These are phyloP conservation scores for Astropecten irregularis DNA, from an alignment of 53 echinoderm and acorn worm species.

Conservation along the genomic window DNA sequence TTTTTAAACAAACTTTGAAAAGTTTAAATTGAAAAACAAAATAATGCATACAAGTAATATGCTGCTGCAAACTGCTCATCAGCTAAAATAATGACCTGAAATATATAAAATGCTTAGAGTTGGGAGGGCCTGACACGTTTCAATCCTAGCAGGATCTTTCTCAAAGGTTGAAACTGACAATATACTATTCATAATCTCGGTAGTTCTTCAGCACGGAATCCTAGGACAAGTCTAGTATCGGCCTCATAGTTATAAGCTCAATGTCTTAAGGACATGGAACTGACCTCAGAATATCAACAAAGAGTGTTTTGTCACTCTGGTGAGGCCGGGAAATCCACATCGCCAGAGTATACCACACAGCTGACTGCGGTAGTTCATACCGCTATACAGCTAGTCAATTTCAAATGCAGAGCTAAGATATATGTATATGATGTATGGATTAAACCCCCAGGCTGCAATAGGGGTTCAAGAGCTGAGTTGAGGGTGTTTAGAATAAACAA, in stretches of 20 bases:
- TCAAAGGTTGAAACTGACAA: no score
- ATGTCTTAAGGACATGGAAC: constrained; percentile 49
- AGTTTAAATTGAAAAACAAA: no score
- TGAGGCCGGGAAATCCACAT: neutral
- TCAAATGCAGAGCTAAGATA: constrained; percentile 3
- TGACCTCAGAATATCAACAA: constrained; percentile 56
- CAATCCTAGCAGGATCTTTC: no score
- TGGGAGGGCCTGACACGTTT: no score
- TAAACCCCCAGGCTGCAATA: neutral
- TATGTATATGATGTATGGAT: constrained; percentile 12
- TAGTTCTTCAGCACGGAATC: no score
- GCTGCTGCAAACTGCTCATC: no score
- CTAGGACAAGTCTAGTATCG: neutral
- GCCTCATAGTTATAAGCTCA: neutral
- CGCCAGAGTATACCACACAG: neutral
- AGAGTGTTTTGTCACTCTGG: constrained; percentile 46
- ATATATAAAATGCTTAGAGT: no score
- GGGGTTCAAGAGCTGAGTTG: neutral
- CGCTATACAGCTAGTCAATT: no score
- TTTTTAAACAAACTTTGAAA: no score
- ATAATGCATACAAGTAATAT: no score
- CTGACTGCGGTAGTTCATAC: neutral
- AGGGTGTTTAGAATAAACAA: constrained; percentile 20
- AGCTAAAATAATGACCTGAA: no score
- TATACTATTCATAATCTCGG: no score